Percentiles rank a stretch among this genome's conserved stretches.
Evolutionary conservation across 2,888 invertebrate species (phyloP).

Genomic region (Andrena marginata): DNA sequence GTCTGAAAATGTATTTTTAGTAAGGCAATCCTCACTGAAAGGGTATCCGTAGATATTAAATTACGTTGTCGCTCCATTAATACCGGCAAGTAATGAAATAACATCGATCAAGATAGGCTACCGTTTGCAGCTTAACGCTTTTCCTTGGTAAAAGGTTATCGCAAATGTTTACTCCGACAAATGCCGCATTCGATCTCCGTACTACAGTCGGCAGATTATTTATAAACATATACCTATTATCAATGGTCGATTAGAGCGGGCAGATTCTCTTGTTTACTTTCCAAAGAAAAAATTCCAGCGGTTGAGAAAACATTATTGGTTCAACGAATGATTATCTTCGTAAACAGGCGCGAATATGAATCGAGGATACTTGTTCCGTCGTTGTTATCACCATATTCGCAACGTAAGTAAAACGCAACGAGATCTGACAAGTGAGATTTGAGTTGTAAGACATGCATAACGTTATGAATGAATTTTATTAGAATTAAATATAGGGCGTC

Average conservation of each 20-base stretch:
- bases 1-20: constrained; percentile 3
- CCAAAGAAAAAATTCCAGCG: constrained; percentile 14
- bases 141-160: constrained; percentile 47
- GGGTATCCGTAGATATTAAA: constrained; percentile 26
- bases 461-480: too few relatives aligned
- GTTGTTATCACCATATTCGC: background rate
- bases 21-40: constrained; percentile 23
- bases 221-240: constrained; percentile 52
- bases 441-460: background rate
- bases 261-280: constrained; percentile 16
- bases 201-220: constrained; percentile 43
- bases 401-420: background rate
- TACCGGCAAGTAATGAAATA: constrained; percentile 23
- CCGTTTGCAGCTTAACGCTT: constrained; percentile 34
- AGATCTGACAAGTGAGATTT: background rate
- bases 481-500: too few relatives aligned
- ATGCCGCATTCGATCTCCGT: constrained; percentile 23
- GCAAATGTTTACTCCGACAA: constrained; percentile 35
- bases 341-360: constrained; percentile 1
- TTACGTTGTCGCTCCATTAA: constrained; percentile 28
- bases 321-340: constrained; percentile 34
- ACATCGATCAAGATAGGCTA: constrained; percentile 40
- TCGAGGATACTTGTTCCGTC: background rate
- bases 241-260: constrained; percentile 45
- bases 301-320: constrained; percentile 11